A percentile compares a stretch with the other conserved stretches of the same genome.
Conservation (phyloP, 2,888 invertebrate genomes). For the Aporophyla lueneburgensis region DNA sequence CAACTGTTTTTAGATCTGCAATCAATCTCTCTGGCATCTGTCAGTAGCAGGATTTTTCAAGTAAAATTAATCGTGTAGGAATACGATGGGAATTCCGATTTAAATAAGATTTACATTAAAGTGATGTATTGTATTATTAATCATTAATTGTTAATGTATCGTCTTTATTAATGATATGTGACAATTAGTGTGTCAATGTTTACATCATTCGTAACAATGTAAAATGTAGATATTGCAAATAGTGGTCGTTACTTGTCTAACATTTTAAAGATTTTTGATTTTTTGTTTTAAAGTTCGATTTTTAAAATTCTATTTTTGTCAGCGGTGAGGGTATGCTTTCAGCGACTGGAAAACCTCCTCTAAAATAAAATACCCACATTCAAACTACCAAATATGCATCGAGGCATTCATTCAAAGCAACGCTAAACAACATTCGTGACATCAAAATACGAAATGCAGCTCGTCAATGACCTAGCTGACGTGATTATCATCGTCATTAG, state of each 20-base stretch:
- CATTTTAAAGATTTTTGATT: too few species aligned
- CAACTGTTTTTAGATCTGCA: slow-evolving; percentile 54
- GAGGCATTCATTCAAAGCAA: neutral
- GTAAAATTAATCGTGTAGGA: slow-evolving; percentile 53
- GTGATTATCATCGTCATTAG: slow-evolving; percentile 30
- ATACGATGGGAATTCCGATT: slow-evolving; percentile 15
- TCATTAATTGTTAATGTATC: neutral
- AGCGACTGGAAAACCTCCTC: neutral
- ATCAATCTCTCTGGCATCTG: slow-evolving; percentile 63
- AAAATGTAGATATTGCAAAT: neutral
- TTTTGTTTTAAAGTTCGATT: neutral
- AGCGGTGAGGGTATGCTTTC: neutral
- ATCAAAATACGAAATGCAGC: neutral
- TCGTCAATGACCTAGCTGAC: neutral
- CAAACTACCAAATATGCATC: neutral
- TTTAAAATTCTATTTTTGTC: neutral
- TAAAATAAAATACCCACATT: neutral
- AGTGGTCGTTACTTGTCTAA: neutral
- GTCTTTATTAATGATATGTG: neutral
- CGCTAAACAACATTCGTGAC: neutral
- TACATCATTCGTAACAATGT: too few species aligned
- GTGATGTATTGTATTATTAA: neutral
- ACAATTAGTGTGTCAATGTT: too few species aligned
- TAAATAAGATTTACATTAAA: slow-evolving; percentile 2
- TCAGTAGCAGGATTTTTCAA: slow-evolving; percentile 49